These are phyloP conservation scores for Leptinotarsa peninsularis DNA, from an alignment of 2,888 invertebrate genomes.

Conservation along the genomic window DNA sequence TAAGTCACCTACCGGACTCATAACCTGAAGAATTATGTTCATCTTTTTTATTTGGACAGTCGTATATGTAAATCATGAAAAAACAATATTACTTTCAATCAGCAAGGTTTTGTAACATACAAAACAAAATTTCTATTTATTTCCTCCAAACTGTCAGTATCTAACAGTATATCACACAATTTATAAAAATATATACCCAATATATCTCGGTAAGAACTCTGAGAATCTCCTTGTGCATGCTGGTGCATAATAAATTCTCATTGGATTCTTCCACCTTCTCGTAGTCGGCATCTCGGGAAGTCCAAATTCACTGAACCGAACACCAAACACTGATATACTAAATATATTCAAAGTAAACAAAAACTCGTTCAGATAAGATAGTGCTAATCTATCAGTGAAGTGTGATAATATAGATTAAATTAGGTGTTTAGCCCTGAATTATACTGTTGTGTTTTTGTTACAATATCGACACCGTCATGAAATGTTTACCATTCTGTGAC, in stretches of 20 bases:
- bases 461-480: neutral
- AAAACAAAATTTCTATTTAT: no score
- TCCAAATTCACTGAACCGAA: constrained; percentile 31
- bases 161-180: neutral
- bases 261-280: constrained; percentile 44
- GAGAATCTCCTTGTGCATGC: constrained; percentile 55
- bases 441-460: constrained; percentile 11
- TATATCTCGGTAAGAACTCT: constrained; percentile 56
- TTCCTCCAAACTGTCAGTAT: neutral
- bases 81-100: no score
- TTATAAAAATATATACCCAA: constrained; percentile 21
- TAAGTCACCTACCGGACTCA: no score
- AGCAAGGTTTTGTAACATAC: no score
- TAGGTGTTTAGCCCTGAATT: constrained; percentile 33
- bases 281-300: neutral
- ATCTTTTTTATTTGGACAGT: no score
- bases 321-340: constrained; percentile 42
- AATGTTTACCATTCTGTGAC: neutral
- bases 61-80: no score
- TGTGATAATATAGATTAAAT: constrained; percentile 40
- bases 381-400: constrained; percentile 42
- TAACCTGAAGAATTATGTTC: no score
- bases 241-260: constrained; percentile 42
- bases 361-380: constrained; percentile 55
- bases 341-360: constrained; percentile 50